phyloP scores from a whole-genome alignment of 2,797 vertebrate genomes.

The Melanotaenia pygmaea region DNA sequence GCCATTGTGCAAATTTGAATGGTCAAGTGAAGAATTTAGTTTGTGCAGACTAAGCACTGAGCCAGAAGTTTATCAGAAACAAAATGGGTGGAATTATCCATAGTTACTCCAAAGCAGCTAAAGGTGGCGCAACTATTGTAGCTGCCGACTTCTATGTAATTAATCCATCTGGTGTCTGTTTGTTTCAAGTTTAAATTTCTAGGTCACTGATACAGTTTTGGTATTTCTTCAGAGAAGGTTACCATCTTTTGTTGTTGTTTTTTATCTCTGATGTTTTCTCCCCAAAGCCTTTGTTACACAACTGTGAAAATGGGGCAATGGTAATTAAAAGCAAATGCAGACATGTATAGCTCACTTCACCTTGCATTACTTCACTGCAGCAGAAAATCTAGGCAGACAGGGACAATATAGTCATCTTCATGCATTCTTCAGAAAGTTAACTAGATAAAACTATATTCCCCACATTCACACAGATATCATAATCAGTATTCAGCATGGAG shows the following conservation, averaged over 20 bases:
- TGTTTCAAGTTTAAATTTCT: slow-evolving; percentile 36
- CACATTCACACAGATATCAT: neutral
- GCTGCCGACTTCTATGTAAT: slow-evolving; percentile 50
- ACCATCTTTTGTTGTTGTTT: slow-evolving; percentile 25
- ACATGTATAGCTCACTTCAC: slow-evolving; percentile 2
- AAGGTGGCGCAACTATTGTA: slow-evolving; percentile 44
- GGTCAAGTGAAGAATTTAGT: slow-evolving; percentile 53
- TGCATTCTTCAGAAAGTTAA: neutral
- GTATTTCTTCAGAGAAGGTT: slow-evolving; percentile 13
- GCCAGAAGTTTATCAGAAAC: slow-evolving; percentile 53
- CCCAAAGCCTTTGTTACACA: slow-evolving; percentile 50
- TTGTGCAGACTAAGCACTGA: slow-evolving; percentile 59
- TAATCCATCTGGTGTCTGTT: slow-evolving; percentile 23
- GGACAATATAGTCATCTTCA: neutral
- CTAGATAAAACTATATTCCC: neutral
- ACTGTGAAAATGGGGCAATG: slow-evolving; percentile 48
- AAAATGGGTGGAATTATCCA: slow-evolving; percentile 57
- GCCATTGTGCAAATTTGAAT: slow-evolving; percentile 33
- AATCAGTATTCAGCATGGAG: neutral
- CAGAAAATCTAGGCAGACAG: neutral
- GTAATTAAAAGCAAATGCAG: slow-evolving; percentile 25
- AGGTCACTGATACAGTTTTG: slow-evolving; percentile 27
- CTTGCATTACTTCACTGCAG: neutral
- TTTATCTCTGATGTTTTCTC: slow-evolving; percentile 44
- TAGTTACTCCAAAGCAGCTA: slow-evolving; percentile 31